Evolutionary conservation across 2,888 invertebrate species (phyloP), one percentile per base, ranked within the genome.

Genomic region (Hirudinaria manillensis): DNA sequence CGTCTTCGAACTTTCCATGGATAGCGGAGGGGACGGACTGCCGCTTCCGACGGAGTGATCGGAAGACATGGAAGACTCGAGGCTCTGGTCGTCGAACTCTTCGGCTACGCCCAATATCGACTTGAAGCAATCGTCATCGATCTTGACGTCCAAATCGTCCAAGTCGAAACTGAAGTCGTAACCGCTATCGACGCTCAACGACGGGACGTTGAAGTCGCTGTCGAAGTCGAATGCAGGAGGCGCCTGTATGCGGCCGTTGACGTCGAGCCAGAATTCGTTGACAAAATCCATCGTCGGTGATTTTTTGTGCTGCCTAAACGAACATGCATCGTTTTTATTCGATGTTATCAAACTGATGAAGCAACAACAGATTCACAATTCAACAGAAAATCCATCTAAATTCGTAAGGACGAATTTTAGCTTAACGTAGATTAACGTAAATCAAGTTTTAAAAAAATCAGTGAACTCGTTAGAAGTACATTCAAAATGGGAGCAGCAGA

Each of bases 1-100:
- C 1, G 73, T 73, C n/a, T 73, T 73, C 32, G 73, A 73, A n/a
- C 45, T 38, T 29, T 27, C 29, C 27, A 53, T 72, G 21, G 24
- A 51, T 10, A 24, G 61, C 61, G 61, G 61, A 10, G 45, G 13
- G 10, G 56, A 56, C 6, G 29, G 61, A 16, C 61, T 61, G 7
- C 29, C 61, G 10, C 61, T 61, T 16, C 61, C 24, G 2, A 27
- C 29, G 7, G 61, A 61, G 29, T 1, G 21, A 10, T 61, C 61
- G 10, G 61, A 61, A 61, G 29, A 61, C 61, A 61, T 61, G 61
- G 61, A 61, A n/a, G 61, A 61, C 29, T 61, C 61, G 24, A 61
- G 61, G n/a, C 61, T 61, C 1, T 61, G 61, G n/a, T n/a, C 10
- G 24, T 61, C 61, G 61, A 7, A 61, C 21, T 61, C 61, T 10